Evolutionary conservation across 2,797 vertebrate genomes (phyloP).

Genomic region (Bucorvus abyssinicus): DNA sequence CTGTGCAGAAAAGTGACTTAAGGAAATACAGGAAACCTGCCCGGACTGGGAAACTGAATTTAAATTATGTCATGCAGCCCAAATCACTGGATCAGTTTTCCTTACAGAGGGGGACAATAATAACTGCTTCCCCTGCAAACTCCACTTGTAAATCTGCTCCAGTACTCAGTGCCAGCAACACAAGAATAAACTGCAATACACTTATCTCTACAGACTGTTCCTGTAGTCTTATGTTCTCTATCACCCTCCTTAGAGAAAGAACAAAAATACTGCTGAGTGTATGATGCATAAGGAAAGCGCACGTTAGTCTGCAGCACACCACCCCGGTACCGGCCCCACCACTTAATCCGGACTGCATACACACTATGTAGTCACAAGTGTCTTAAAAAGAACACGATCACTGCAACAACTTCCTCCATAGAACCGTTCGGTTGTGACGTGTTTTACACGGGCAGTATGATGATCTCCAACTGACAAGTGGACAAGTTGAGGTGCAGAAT

Average conservation of each 20-base stretch:
- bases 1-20: background rate
- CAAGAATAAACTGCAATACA: constrained; percentile 28
- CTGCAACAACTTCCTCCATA: background rate
- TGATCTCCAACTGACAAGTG: background rate
- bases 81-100: background rate
- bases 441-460: background rate
- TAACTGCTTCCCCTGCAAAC: constrained; percentile 1
- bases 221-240: constrained; percentile 3
- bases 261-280: background rate
- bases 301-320: background rate
- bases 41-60: background rate
- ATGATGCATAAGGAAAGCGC: background rate
- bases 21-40: background rate
- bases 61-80: background rate
- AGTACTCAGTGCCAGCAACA: constrained; percentile 5
- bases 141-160: constrained; percentile 45
- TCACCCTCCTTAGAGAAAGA: constrained; percentile 12
- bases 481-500: background rate
- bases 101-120: constrained; percentile 16
- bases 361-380: background rate
- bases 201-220: constrained; percentile 37
- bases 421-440: background rate
- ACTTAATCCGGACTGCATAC: background rate
- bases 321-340: background rate
- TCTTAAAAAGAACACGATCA: background rate